phyloP scores from a whole-genome alignment of 1,140 invertebrate species.

The Drosophila sucinea region DNA sequence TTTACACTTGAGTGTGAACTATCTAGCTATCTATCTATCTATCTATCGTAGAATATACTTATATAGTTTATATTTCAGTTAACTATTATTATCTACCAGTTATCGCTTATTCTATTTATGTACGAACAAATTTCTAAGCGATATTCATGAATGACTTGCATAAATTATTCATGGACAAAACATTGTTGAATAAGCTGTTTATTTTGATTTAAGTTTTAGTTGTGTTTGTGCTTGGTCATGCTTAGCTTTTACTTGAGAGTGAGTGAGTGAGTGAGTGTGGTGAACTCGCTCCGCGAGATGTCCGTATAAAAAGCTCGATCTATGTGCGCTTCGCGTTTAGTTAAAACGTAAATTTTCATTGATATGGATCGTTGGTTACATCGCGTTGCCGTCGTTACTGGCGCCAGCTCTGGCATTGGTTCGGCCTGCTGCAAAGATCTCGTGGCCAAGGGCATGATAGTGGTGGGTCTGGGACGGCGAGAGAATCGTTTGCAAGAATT shows the following conservation, averaged over 20 bases:
- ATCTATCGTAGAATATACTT: too few relatives aligned
- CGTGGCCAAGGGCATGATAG: conserved; percentile 85
- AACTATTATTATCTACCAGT: too few relatives aligned
- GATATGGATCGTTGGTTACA: conserved; percentile 76
- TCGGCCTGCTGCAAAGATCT: conserved; percentile 82
- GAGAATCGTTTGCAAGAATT: conserved; percentile 84
- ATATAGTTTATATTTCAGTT: too few relatives aligned
- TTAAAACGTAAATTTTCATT: background rate
- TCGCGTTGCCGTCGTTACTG: conserved; percentile 73
- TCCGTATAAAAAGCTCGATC: background rate
- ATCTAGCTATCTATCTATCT: too few relatives aligned
- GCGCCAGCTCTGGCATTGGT: conserved; percentile 86
- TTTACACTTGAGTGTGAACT: too few relatives aligned
- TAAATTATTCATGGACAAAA: too few relatives aligned
- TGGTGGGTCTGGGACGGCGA: conserved; percentile 88
- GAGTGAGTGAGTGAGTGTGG: conserved; percentile 3
- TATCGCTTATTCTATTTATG: too few relatives aligned
- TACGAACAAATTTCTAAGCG: too few relatives aligned
- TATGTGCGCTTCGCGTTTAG: background rate
- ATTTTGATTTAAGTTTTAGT: too few relatives aligned
- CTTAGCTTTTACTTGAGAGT: conserved; percentile 7
- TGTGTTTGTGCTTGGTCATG: conserved; percentile 29
- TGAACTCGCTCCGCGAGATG: background rate
- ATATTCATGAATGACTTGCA: conserved; percentile 11
- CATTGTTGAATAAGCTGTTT: too few relatives aligned